Percentiles rank a stretch among this genome's conserved stretches.
phyloP scores from a whole-genome alignment of 2,797 vertebrate genomes.

The Centropyge bicolor region DNA sequence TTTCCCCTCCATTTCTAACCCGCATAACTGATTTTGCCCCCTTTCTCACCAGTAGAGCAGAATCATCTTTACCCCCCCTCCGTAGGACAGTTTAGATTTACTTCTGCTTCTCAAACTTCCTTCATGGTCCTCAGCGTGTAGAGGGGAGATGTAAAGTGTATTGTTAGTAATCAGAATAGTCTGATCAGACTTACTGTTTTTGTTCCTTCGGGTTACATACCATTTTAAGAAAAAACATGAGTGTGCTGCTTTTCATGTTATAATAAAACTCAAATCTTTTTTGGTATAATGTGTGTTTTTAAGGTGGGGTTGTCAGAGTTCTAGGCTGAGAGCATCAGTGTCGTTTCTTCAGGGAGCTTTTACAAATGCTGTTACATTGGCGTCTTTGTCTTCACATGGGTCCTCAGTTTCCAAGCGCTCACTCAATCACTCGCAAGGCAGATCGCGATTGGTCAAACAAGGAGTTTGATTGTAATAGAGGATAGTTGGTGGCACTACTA shows the following conservation, averaged over 20 bases:
- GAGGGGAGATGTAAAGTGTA: constrained; percentile 64
- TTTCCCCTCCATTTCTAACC: constrained; percentile 20
- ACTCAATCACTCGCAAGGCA: constrained; percentile 60
- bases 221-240: constrained; percentile 61
- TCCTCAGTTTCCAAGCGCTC: constrained; percentile 66
- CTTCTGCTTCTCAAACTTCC: constrained; percentile 41
- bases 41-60: constrained; percentile 52
- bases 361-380: constrained; percentile 75
- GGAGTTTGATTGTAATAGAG: constrained; percentile 71
- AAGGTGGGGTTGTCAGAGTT: constrained; percentile 66
- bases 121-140: constrained; percentile 58
- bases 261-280: constrained; percentile 62
- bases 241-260: constrained; percentile 79
- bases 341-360: constrained; percentile 84
- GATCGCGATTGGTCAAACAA: constrained; percentile 64
- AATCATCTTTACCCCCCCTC: constrained; percentile 18
- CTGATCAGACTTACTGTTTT: constrained; percentile 60
- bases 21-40: constrained; percentile 31
- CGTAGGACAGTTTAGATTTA: constrained; percentile 53
- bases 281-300: constrained; percentile 65
- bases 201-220: constrained; percentile 68
- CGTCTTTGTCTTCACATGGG: constrained; percentile 55
- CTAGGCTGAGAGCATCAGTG: constrained; percentile 74
- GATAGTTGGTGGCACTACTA: constrained; percentile 71
- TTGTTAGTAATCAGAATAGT: constrained; percentile 55